Percentiles rank a stretch among this genome's conserved stretches.
Conservation (phyloP, 2,113 vertebrate genomes). For the Brachirus orientalis region DNA sequence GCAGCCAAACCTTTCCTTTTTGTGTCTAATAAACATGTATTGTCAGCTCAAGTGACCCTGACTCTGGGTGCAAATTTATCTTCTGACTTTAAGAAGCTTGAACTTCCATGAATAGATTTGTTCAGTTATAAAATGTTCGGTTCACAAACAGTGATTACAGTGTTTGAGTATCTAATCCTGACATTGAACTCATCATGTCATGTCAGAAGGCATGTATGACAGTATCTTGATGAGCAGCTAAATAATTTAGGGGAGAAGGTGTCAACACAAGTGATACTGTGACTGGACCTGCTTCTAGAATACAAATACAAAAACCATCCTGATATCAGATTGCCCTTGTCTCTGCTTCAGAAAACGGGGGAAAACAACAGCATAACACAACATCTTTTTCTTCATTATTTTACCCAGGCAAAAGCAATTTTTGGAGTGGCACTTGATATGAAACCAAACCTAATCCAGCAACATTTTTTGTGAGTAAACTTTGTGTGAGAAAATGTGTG, state of each 20-base stretch:
- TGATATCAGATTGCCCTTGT: conserved; percentile 29
- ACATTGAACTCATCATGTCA: conserved; percentile 9
- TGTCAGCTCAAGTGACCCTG: too few relatives aligned
- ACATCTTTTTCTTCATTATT: conserved; percentile 3
- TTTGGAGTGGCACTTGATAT: conserved; percentile 54
- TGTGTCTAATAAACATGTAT: too few relatives aligned
- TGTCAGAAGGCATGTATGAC: conserved; percentile 34
- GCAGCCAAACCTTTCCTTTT: not conserved
- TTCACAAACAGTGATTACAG: too few relatives aligned
- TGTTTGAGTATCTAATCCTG: too few relatives aligned
- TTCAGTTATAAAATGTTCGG: too few relatives aligned
- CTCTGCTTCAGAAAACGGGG: conserved; percentile 6
- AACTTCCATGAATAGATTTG: too few relatives aligned
- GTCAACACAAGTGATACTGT: conserved; percentile 41
- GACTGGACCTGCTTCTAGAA: conserved; percentile 25
- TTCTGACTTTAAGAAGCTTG: too few relatives aligned
- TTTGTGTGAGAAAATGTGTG: not conserved
- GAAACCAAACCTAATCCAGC: conserved; percentile 37
- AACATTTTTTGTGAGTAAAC: conserved; percentile 72
- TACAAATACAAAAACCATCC: not conserved
- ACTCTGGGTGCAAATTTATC: too few relatives aligned
- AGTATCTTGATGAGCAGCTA: conserved; percentile 49
- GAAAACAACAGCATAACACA: not conserved
- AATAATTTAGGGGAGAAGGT: conserved; percentile 64
- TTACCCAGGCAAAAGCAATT: conserved; percentile 76